These are phyloP conservation scores for Busseola fusca DNA, from an alignment of 2,888 invertebrate genomes.

Conservation along the genomic window DNA sequence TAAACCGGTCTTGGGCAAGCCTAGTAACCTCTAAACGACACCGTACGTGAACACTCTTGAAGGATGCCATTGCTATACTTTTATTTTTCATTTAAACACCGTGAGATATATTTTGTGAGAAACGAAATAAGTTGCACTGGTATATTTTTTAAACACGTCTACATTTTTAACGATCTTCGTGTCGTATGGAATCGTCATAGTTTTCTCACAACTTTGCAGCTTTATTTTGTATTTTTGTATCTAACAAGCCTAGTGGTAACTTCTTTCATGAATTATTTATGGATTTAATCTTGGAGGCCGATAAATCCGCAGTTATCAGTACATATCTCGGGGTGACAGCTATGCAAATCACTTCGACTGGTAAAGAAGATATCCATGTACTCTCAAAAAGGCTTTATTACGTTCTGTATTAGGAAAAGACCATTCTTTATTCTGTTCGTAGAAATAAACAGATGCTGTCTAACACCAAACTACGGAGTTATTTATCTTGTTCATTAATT, in stretches of 20 bases:
- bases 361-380: conserved; percentile 52
- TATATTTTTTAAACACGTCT: conserved; percentile 15
- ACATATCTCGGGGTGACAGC: conserved; percentile 65
- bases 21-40: conserved; percentile 89
- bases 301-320: conserved; percentile 69
- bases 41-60: conserved; percentile 75
- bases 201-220: background rate
- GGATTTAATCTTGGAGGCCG: conserved; percentile 58
- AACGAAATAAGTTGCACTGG: conserved; percentile 23
- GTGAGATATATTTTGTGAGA: conserved; percentile 54
- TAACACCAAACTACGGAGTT: background rate
- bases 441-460: conserved; percentile 2
- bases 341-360: conserved; percentile 66
- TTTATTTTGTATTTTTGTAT: conserved; percentile 14
- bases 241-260: conserved; percentile 20
- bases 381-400: conserved; percentile 37
- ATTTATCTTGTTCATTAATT: conserved; percentile 1
- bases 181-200: background rate
- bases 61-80: conserved; percentile 77
- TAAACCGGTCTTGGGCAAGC: conserved; percentile 85
- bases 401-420: conserved; percentile 11
- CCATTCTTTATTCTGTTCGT: conserved; percentile 11
- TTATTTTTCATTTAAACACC: conserved; percentile 67
- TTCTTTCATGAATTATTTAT: conserved; percentile 66
- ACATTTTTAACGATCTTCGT: conserved; percentile 11